These are phyloP conservation scores for Cantharis rufa DNA, from an alignment of 2,888 invertebrate genomes.

Conservation along the genomic window DNA sequence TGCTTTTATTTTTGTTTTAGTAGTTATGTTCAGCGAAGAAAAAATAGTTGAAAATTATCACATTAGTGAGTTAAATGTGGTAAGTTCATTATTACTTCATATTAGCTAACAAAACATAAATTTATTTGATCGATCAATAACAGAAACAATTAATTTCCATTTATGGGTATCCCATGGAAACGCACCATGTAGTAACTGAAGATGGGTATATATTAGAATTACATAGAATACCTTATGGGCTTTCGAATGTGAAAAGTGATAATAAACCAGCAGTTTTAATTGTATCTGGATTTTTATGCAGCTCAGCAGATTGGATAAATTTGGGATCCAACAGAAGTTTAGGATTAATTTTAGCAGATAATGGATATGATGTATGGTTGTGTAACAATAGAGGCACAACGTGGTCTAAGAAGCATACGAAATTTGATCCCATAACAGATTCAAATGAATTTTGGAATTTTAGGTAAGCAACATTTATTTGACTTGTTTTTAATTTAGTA, in stretches of 20 bases:
- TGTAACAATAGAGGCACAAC: slow-evolving; percentile 65
- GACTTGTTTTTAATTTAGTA: not conserved
- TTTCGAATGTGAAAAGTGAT: not conserved
- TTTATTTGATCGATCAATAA: not conserved
- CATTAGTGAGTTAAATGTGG: not conserved
- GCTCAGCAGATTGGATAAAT: slow-evolving; percentile 75
- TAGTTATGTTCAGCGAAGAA: not conserved
- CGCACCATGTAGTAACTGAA: slow-evolving; percentile 53
- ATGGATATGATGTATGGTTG: slow-evolving; percentile 62
- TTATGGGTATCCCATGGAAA: slow-evolving; percentile 53
- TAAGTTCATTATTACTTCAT: not conserved
- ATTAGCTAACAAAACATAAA: not conserved
- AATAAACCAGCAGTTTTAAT: slow-evolving; percentile 62
- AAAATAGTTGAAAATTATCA: not conserved
- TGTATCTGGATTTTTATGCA: slow-evolving; percentile 76
- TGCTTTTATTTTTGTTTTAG: not conserved
- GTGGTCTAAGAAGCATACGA: slow-evolving; percentile 59
- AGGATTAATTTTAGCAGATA: slow-evolving; percentile 53
- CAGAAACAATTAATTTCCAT: slow-evolving; percentile 52
- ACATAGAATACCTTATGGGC: slow-evolving; percentile 48
- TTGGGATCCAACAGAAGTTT: slow-evolving; percentile 62
- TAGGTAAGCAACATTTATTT: slow-evolving; percentile 40
- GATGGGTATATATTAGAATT: slow-evolving; percentile 55
- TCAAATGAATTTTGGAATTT: slow-evolving; percentile 53
- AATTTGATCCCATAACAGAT: slow-evolving; percentile 45